Evolutionary conservation across 2,113 vertebrate genomes (phyloP).

Genomic region (Ageneiosus marmoratus): DNA sequence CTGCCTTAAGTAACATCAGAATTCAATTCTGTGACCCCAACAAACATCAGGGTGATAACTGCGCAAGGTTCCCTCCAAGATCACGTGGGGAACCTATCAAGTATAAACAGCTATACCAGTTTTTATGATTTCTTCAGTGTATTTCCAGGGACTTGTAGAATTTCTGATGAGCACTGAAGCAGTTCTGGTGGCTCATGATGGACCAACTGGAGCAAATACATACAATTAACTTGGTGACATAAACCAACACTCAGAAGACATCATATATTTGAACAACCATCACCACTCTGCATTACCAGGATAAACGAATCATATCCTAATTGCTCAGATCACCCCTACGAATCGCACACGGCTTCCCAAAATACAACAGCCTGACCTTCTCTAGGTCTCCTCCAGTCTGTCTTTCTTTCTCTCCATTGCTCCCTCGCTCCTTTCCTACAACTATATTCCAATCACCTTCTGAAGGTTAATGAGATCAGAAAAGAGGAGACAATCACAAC

Average conservation of each 20-base stretch:
- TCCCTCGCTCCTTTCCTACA: background rate
- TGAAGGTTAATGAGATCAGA: conserved; percentile 33
- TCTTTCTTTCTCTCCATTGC: background rate
- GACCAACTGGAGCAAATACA: background rate
- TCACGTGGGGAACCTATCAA: too few relatives aligned
- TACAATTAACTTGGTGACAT: background rate
- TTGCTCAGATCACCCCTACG: background rate
- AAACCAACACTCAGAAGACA: background rate
- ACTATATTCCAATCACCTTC: conserved; percentile 24
- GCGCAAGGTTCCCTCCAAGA: too few relatives aligned
- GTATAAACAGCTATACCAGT: too few relatives aligned
- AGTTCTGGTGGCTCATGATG: background rate
- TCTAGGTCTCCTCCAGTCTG: background rate
- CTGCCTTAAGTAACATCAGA: too few relatives aligned
- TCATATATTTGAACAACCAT: background rate
- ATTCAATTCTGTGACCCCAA: too few relatives aligned
- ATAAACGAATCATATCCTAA: background rate
- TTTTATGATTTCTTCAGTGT: background rate
- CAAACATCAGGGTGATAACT: too few relatives aligned
- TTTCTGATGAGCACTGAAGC: background rate
- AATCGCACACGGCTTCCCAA: background rate
- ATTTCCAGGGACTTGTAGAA: background rate
- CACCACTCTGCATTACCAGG: background rate
- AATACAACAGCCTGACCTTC: background rate
- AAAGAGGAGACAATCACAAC: background rate